Conservation (phyloP, 2,888 invertebrate genomes). For the Mesopsocus fuscifrons region DNA sequence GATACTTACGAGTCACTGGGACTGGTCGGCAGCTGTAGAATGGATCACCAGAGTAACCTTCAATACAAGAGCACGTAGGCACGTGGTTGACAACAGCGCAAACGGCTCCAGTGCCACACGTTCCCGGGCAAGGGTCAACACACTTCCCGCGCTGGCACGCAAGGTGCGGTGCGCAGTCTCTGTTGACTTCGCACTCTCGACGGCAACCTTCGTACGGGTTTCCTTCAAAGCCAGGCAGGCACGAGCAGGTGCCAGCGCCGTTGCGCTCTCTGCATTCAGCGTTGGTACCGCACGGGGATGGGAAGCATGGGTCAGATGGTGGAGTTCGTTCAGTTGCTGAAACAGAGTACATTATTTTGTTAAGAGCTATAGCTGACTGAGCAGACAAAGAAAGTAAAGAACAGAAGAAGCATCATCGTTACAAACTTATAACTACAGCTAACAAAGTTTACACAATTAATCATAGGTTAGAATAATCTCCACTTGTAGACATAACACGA, state of each 20-base stretch:
- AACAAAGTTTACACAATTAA: no score
- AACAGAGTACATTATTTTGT: slow-evolving; percentile 18
- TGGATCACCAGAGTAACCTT: slow-evolving; percentile 62
- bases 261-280: slow-evolving; percentile 67
- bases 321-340: slow-evolving; percentile 41
- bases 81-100: slow-evolving; percentile 63
- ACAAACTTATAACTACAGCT: no score
- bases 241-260: slow-evolving; percentile 69
- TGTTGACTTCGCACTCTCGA: slow-evolving; percentile 59
- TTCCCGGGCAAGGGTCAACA: slow-evolving; percentile 64
- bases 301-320: slow-evolving; percentile 56
- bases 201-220: slow-evolving; percentile 31
- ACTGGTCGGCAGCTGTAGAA: slow-evolving; percentile 49
- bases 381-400: slow-evolving; percentile 2
- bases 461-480: no score
- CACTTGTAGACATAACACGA: no score
- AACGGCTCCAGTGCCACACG: slow-evolving; percentile 61
- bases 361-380: slow-evolving; percentile 2
- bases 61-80: slow-evolving; percentile 54
- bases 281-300: slow-evolving; percentile 70
- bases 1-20: slow-evolving; percentile 22
- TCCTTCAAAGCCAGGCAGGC: slow-evolving; percentile 57
- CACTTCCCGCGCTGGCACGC: slow-evolving; percentile 71
- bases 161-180: slow-evolving; percentile 49
- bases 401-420: neutral